Base-by-base conservation (phyloP, 1,140 invertebrate species). In the Littorina saxatilis region DNA sequence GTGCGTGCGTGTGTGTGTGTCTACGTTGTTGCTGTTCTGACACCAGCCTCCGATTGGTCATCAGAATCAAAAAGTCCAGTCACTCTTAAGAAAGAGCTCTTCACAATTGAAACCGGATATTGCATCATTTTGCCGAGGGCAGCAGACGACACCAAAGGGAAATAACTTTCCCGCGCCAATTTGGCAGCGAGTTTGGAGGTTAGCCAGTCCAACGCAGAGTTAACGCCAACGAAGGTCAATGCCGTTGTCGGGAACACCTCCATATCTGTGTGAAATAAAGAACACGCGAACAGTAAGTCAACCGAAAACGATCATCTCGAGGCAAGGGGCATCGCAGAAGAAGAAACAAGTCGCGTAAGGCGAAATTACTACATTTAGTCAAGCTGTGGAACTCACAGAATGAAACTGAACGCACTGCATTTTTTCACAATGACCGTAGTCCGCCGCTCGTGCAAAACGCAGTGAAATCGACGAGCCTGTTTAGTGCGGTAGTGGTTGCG, bases 161-260 rank as follows among this genome's bases (percentile, higher is more conserved):
- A 39, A 29, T 27, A 50, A 9, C 5, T 50, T 5, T 29, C 17
- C 23, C 43, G 40, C 4, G 70, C 70, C 11, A 73, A 27, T 37
- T 20, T 73, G 2, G 13, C 17, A 9, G 70, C 43, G 29, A 73
- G 70, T 1, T 50, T 39, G 27, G 70, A 73, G 40, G 27, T 47
- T 43, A 73, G 43, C 70, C 70, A 73, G 20, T 73, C 70, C 70
- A 73, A 37, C 11, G 70, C 70, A 15, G 70, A 43, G n/a, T 23
- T 32, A 5, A 73, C 43, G 5, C 70, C 70, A 23, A 50, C 70
- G 23, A 47, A 13, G 5, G 70, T 73, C 11, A 50, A 13, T 5
- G 70, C 70, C 5, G 32, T n/a, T 29, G 70, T 29, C 1, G 70
- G 70, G 40, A 73, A 73, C 39, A 73, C 70, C 27, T 73, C 70